Base-by-base conservation (phyloP, 2,888 invertebrate species). In the Sarcophaga subvicina region DNA sequence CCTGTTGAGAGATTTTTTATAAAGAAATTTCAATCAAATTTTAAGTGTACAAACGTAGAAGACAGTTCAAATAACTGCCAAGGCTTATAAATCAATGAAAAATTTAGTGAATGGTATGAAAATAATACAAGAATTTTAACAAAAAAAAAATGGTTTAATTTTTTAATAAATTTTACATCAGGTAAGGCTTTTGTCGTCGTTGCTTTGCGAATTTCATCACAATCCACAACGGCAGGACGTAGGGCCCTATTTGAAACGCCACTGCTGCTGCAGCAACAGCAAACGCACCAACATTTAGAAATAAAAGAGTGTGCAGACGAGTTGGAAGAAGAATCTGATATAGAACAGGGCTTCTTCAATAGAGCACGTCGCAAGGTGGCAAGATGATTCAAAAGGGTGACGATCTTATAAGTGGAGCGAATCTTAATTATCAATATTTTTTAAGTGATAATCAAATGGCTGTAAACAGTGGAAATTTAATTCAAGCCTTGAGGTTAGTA, bases 201-300 rank as follows among this genome's bases (percentile, higher is more conserved):
- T 72, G 80, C 47, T 66, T 84, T 84, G 80, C 82, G 88, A 88
- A 89, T 89, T 89, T 89, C 89, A 89, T 88, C 89, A 89, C 89
- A 88, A 89, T 88, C 86, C 85, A 86, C 80, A 83, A 75, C 86
- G 75, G 77, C 83, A 82, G 85, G 88, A 81, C 81, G 76, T 87
- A 84, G 85, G 86, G 60, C 59, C 73, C 78, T 83, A 81, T 37
- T 62, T 64, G 69, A 75, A 62, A 60, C 64, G 17, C 79, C 67
- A 59, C 22, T 27, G 67, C 77, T 77, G 47, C 63, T 49, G 83
- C 87, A 67, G 80, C 78, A 87, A 72, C 78, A 87, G 70, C 67
- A 60, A 17, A 20, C 22, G 70, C 77, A 79, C 70, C 72, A 69
- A 77, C 49, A 27, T 54, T 59, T 22, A 59, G 76, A 72, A 73